These are phyloP conservation scores for Amitus sp. DNA, from an alignment of 2,888 invertebrate genomes.

Conservation along the genomic window DNA sequence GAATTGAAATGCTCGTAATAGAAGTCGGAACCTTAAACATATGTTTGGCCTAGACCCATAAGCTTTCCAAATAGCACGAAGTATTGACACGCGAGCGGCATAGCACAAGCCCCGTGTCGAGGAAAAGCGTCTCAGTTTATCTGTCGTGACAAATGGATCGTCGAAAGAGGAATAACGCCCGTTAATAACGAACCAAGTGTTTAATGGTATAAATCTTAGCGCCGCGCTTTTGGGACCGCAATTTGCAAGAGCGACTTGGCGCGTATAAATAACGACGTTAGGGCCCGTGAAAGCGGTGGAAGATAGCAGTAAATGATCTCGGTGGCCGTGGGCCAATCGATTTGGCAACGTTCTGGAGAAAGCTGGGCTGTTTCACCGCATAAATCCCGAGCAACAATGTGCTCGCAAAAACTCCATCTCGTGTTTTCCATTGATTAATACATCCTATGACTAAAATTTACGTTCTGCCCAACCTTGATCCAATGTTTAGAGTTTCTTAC, in stretches of 20 bases:
- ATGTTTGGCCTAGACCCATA: slow-evolving; percentile 14
- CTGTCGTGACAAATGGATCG: not conserved
- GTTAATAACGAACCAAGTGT: slow-evolving; percentile 6
- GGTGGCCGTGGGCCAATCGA: slow-evolving; percentile 1
- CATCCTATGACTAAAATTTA: too few relatives aligned
- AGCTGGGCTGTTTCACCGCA: too few relatives aligned
- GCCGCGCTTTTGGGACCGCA: too few relatives aligned
- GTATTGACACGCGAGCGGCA: slow-evolving; percentile 20
- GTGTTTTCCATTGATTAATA: not conserved
- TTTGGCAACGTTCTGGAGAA: not conserved
- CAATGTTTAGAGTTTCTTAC: too few relatives aligned
- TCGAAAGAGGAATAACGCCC: slow-evolving; percentile 9
- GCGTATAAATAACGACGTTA: too few relatives aligned
- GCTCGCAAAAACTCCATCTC: too few relatives aligned
- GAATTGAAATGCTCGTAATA: slow-evolving; percentile 22
- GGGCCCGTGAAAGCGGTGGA: too few relatives aligned
- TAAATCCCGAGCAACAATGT: too few relatives aligned
- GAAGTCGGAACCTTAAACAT: slow-evolving; percentile 22
- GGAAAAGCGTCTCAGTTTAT: not conserved
- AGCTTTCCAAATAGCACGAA: slow-evolving; percentile 15
- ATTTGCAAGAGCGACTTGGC: too few relatives aligned
- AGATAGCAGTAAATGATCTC: too few relatives aligned
- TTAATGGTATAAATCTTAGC: slow-evolving; percentile 11
- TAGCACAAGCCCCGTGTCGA: not conserved
- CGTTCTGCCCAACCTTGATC: too few relatives aligned